These are phyloP conservation scores for Meta bourneti DNA, from an alignment of 2,888 invertebrate genomes.

Conservation along the genomic window DNA sequence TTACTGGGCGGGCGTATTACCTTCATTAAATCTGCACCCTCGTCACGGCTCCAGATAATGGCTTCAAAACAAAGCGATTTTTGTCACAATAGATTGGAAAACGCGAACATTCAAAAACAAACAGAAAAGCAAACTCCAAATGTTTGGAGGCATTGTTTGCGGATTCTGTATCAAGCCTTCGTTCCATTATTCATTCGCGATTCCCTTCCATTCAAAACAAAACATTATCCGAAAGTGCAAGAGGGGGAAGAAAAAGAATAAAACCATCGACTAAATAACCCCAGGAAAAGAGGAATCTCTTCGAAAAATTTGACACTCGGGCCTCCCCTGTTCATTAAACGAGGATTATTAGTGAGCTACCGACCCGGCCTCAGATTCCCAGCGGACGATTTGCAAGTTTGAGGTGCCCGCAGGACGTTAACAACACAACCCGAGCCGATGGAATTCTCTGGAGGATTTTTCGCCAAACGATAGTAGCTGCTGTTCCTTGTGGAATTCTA, in stretches of 20 bases:
- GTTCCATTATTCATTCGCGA: conserved; percentile 73
- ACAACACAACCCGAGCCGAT: conserved; percentile 67
- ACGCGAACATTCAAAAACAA: conserved; percentile 48
- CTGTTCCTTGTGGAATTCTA: conserved; percentile 57
- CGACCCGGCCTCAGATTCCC: conserved; percentile 51
- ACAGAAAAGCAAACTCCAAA: conserved; percentile 55
- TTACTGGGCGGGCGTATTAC: not conserved
- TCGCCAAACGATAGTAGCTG: conserved; percentile 30
- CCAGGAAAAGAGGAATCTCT: conserved; percentile 48
- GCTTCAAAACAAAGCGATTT: conserved; percentile 59
- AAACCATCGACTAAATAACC: conserved; percentile 63
- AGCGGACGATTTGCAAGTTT: conserved; percentile 74
- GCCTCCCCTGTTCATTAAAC: conserved; percentile 73
- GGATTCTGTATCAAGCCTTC: conserved; percentile 48
- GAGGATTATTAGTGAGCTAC: conserved; percentile 71
- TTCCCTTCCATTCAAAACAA: conserved; percentile 46
- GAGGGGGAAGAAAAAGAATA: conserved; percentile 16
- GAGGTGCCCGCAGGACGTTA: conserved; percentile 75
- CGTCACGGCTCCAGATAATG: conserved; percentile 44
- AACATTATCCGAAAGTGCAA: conserved; percentile 21
- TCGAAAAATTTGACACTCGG: conserved; percentile 75
- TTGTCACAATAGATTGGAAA: conserved; percentile 52
- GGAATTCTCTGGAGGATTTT: conserved; percentile 20
- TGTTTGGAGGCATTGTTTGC: conserved; percentile 71
- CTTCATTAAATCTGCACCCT: conserved; percentile 50